Conservation (phyloP, 2,797 vertebrate species). For the Falco berigora region DNA sequence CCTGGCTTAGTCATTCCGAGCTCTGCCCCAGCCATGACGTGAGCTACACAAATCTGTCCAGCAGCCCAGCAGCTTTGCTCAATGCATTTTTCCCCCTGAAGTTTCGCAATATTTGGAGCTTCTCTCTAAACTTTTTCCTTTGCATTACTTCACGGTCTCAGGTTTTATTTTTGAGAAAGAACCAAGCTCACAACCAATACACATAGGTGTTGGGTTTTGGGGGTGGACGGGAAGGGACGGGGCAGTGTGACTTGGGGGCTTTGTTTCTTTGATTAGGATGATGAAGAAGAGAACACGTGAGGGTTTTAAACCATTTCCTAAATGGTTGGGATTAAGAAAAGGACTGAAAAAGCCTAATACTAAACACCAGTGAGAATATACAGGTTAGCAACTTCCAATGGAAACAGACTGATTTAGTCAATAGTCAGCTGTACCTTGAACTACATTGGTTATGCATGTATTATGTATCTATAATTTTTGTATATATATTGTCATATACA, state of each 20-base stretch:
- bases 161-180: neutral
- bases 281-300: neutral
- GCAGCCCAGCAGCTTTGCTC: neutral
- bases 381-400: neutral
- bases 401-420: neutral
- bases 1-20: neutral
- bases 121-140: neutral
- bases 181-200: neutral
- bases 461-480: neutral
- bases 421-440: neutral
- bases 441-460: neutral
- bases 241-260: accelerated
- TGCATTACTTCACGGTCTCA: neutral
- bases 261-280: neutral
- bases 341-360: neutral
- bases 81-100: neutral
- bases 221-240: neutral
- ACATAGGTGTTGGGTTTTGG: accelerated
- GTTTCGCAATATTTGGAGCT: neutral
- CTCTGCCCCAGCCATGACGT: neutral
- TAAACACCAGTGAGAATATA: neutral
- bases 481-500: neutral
- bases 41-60: neutral
- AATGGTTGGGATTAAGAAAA: neutral
- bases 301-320: neutral